These are phyloP conservation scores for Laticauda colubrina DNA, from an alignment of 2,113 vertebrate species.

Conservation along the genomic window DNA sequence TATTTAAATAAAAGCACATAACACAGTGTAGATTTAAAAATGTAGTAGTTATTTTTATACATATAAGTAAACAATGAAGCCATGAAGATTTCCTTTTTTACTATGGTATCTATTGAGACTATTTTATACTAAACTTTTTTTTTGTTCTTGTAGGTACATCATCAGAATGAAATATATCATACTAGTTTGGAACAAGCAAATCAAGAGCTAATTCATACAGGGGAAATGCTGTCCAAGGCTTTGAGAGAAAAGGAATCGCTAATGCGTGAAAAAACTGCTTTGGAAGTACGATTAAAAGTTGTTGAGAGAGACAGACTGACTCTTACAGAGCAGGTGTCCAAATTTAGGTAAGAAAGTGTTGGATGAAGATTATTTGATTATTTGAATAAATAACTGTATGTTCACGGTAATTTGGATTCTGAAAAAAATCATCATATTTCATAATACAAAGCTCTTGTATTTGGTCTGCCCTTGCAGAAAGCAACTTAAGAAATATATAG, in stretches of 20 bases:
- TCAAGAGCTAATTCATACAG: constrained; percentile 50
- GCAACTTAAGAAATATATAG: background rate
- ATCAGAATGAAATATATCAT: constrained; percentile 55
- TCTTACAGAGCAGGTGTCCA: constrained; percentile 69
- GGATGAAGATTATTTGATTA: background rate
- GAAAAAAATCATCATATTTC: background rate
- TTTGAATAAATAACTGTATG: background rate
- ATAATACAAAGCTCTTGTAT: background rate
- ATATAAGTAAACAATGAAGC: background rate
- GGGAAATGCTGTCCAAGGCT: constrained; percentile 47
- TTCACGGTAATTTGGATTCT: background rate
- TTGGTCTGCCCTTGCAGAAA: background rate
- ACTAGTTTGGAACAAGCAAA: constrained; percentile 64
- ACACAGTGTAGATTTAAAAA: background rate
- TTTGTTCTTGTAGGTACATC: constrained; percentile 59
- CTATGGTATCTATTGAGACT: background rate
- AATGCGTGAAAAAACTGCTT: constrained; percentile 65
- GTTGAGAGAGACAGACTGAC: constrained; percentile 61
- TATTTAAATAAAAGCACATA: background rate
- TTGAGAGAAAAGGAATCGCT: constrained; percentile 70
- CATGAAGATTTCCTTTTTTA: background rate
- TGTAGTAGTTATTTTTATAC: background rate
- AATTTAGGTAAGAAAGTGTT: constrained; percentile 71
- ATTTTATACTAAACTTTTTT: background rate
- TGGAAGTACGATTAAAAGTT: constrained; percentile 65